These are phyloP conservation scores for cat (Felis catus) DNA, from an alignment of 2,113 vertebrate genomes.

Conservation along the genomic window F.catus_Fca126_mat1.0 CM031412.1:18534001-18534500, in stretches of 20 bases:
- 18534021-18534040: not conserved
- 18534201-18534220: not conserved
- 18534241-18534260: not conserved
- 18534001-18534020: not conserved
- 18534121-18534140: rapidly evolving
- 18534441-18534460: rapidly evolving
- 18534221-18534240: not conserved
- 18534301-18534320: not conserved
- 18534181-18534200: not conserved
- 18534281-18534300: rapidly evolving
- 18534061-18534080: not conserved
- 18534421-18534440: not conserved
- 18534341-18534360: not conserved
- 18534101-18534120: not conserved
- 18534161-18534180: not conserved
- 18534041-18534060: not conserved
- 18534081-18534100: not conserved
- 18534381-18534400: not conserved
- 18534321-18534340: not conserved
- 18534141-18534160: not conserved
- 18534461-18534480: not conserved
- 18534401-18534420: rapidly evolving
- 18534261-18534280: not conserved
- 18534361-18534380: not conserved
- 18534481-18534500: rapidly evolving